These are phyloP conservation scores for Penaeus monodon DNA, from an alignment of 2,888 invertebrate genomes.

Conservation along the genomic window DNA sequence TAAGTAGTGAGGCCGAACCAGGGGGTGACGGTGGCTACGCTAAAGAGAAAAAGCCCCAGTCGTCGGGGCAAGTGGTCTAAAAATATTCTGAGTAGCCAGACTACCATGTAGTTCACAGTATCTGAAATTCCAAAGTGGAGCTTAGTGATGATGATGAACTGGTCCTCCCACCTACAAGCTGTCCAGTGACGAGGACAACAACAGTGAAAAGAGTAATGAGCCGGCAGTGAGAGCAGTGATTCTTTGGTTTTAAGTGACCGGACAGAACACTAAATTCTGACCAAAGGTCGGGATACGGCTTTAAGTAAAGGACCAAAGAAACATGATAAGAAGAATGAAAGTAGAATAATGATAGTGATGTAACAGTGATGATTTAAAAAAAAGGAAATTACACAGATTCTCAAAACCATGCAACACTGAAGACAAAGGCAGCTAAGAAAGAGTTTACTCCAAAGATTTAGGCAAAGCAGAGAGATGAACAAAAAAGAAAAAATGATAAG, in stretches of 20 bases:
- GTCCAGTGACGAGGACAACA: slow-evolving; percentile 62
- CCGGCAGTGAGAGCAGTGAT: slow-evolving; percentile 39
- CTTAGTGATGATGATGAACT: slow-evolving; percentile 64
- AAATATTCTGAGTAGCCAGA: slow-evolving; percentile 11
- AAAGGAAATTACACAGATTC: slow-evolving; percentile 57
- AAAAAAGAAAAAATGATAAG: slow-evolving; percentile 47
- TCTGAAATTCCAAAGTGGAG: slow-evolving; percentile 46
- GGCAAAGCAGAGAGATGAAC: slow-evolving; percentile 59
- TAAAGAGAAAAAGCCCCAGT: slow-evolving; percentile 17
- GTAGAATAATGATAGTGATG: slow-evolving; percentile 51
- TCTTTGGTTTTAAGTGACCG: slow-evolving; percentile 29
- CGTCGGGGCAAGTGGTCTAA: slow-evolving; percentile 42
- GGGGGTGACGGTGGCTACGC: slow-evolving; percentile 26
- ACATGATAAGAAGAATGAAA: slow-evolving; percentile 38
- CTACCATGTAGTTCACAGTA: slow-evolving; percentile 28
- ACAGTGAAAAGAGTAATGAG: slow-evolving; percentile 58
- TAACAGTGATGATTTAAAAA: slow-evolving; percentile 48
- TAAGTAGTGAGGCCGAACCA: slow-evolving; percentile 54
- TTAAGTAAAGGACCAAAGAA: slow-evolving; percentile 53
- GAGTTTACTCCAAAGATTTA: slow-evolving; percentile 65
- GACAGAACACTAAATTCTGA: slow-evolving; percentile 40
- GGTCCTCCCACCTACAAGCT: slow-evolving; percentile 62
- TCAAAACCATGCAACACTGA: slow-evolving; percentile 54
- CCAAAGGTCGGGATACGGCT: slow-evolving; percentile 20
- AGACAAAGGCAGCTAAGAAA: slow-evolving; percentile 65